Evolutionary conservation across 2,113 vertebrate species (phyloP), one percentile per base, ranked within the genome.

Genomic region (Myotis yumanensis): DNA sequence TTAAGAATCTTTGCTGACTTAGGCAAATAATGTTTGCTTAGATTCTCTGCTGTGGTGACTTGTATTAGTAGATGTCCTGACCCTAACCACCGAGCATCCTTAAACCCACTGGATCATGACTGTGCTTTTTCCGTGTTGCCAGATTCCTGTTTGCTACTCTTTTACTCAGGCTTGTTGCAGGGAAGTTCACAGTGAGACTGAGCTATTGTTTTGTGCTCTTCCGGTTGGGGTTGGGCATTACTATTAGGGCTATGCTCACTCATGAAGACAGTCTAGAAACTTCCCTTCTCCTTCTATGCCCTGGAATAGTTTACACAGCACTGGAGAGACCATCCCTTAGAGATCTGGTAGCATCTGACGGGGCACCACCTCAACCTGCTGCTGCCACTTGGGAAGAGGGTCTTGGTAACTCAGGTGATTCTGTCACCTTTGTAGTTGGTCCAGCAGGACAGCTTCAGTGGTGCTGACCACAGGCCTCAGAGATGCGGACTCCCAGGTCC

Each of bases 1-100:
- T 86, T 80, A 86, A 94, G 71, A 91, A 88, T 77, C 75, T 11
- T 57, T 81, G 85, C 17, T 96, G 66, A 92, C 84, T 85, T 83
- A 69, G 89, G 32, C 20, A 81, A 84, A 89, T 71, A 71, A 91
- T 75, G 75, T 90, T 73, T 81, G 66, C 87, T 94, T 84, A 54
- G 40, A 72, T 64, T 66, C 43, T 84, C 62, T 48, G 86, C 59
- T 76, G 11, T 82, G 77, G 30, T 73, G 86, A 93, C 32, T 73
- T 84, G 54, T 87, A 52, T 40, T 73, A 92, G 73, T n/a, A 75
- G 52, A 46, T 83, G 82, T 92, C 17, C 75, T 89, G 77, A 86
- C 64, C 81, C 48, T 68, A 59, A 72, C 2, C 46, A 68, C 66
- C 66, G n/a, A 43, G 11, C 72, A 54, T 87, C 89, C 66, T 89